phyloP scores from a whole-genome alignment of 2,113 vertebrate genomes.

The Anarrhichthys ocellatus region DNA sequence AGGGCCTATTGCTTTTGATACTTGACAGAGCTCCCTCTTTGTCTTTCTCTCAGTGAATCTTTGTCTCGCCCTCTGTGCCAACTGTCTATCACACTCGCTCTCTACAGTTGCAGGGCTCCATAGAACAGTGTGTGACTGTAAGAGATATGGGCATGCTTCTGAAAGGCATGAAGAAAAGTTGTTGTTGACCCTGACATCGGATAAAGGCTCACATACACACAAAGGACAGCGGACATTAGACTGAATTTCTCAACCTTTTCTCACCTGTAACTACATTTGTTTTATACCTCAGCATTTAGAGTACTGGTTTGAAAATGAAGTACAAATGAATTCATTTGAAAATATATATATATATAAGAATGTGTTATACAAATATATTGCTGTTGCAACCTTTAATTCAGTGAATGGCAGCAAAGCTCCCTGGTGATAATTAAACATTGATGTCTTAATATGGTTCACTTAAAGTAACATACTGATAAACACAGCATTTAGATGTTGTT shows the following conservation, averaged over 20 bases:
- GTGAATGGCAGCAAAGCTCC: slow-evolving; percentile 3
- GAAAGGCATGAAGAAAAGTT: slow-evolving; percentile 28
- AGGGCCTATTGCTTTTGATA: slow-evolving; percentile 73
- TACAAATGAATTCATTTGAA: neutral
- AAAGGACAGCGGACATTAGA: neutral
- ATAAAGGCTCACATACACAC: slow-evolving; percentile 13
- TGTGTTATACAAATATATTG: neutral
- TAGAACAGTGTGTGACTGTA: slow-evolving; percentile 59
- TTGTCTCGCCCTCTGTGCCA: slow-evolving; percentile 65
- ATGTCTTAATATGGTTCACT: slow-evolving; percentile 21
- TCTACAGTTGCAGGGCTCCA: slow-evolving; percentile 56
- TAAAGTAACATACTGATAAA: slow-evolving; percentile 15
- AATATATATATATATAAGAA: neutral
- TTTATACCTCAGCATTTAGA: slow-evolving; percentile 1
- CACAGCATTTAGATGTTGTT: slow-evolving; percentile 1
- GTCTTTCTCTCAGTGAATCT: slow-evolving; percentile 65
- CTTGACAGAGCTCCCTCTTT: slow-evolving; percentile 73
- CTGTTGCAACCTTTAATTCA: neutral
- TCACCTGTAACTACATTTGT: neutral
- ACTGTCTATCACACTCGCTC: slow-evolving; percentile 67
- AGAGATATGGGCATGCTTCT: slow-evolving; percentile 52
- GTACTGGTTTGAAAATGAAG: neutral
- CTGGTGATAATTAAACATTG: slow-evolving; percentile 23
- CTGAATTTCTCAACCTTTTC: slow-evolving; percentile 7
- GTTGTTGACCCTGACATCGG: slow-evolving; percentile 37